These are phyloP conservation scores for Heliconius himera DNA, from an alignment of 1,140 invertebrate species.

Conservation along the genomic window DNA sequence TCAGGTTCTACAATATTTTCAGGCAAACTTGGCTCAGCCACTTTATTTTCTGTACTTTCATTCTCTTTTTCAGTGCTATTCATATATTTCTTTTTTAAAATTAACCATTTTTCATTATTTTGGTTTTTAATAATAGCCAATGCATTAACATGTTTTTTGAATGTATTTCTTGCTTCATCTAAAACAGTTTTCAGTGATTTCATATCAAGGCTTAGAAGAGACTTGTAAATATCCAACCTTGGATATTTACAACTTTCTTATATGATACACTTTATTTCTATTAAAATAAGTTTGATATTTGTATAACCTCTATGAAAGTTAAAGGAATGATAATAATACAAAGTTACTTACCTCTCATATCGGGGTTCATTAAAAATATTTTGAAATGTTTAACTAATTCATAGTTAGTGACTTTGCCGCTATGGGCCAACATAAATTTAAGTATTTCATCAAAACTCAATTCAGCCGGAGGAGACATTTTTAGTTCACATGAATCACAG, in stretches of 20 bases:
- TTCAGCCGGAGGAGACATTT: constrained; percentile 84
- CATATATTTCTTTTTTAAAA: constrained; percentile 89
- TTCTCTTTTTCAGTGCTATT: constrained; percentile 55
- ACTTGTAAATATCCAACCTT: constrained; percentile 2
- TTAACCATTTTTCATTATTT: constrained; percentile 91
- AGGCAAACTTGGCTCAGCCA: constrained; percentile 55
- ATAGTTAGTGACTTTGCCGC: constrained; percentile 92
- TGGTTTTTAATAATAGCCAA: constrained; percentile 92
- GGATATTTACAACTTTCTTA: neutral
- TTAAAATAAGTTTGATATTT: constrained; percentile 17
- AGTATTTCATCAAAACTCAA: constrained; percentile 91
- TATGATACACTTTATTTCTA: constrained; percentile 16
- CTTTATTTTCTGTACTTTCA: constrained; percentile 56
- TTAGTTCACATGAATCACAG: constrained; percentile 45
- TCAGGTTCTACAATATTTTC: constrained; percentile 50
- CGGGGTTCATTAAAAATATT: constrained; percentile 90
- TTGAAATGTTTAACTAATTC: constrained; percentile 95
- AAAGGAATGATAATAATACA: constrained; percentile 22
- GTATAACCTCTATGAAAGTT: constrained; percentile 23
- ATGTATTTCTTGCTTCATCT: constrained; percentile 92
- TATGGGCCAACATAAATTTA: constrained; percentile 90
- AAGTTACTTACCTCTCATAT: constrained; percentile 86
- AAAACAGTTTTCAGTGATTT: constrained; percentile 65
- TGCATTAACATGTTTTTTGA: constrained; percentile 95
- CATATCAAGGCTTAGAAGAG: constrained; percentile 8